These are phyloP conservation scores for Euplexia lucipara DNA, from an alignment of 2,888 invertebrate genomes.

Conservation along the genomic window DNA sequence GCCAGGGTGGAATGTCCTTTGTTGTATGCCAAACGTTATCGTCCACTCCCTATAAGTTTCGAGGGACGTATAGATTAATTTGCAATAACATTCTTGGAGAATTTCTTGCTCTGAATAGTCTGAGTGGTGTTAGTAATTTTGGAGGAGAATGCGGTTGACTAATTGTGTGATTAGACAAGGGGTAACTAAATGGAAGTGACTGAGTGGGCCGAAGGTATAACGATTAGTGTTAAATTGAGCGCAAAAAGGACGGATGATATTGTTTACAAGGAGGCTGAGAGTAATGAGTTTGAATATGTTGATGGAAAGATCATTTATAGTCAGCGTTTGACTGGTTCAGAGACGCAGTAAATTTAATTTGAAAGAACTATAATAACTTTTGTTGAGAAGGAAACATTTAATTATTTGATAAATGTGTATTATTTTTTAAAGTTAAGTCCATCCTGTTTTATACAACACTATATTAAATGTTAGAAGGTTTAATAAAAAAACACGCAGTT, in stretches of 20 bases:
- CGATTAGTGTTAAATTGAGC: constrained; percentile 47
- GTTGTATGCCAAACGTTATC: constrained; percentile 59
- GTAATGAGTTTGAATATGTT: constrained; percentile 39
- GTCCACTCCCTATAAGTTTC: constrained; percentile 37
- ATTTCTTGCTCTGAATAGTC: constrained; percentile 53
- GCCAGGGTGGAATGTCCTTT: constrained; percentile 57
- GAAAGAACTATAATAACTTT: no score
- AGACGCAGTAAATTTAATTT: not conserved
- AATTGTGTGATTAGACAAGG: constrained; percentile 54
- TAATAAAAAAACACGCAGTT: no score
- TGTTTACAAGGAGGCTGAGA: constrained; percentile 40
- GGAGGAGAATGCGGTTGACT: constrained; percentile 44
- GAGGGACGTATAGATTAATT: constrained; percentile 62
- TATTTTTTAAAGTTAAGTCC: no score
- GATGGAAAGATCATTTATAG: constrained; percentile 7
- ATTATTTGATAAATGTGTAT: no score
- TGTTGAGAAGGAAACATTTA: no score
- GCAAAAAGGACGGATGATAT: constrained; percentile 47
- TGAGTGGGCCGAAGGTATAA: constrained; percentile 16
- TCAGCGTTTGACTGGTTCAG: not conserved
- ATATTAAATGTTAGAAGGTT: no score
- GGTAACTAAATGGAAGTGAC: constrained; percentile 52
- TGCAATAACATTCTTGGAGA: constrained; percentile 64
- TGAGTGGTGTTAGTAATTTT: constrained; percentile 50
- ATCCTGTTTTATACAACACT: no score